phyloP scores from a whole-genome alignment of 2,113 vertebrate genomes.

The Penelope pileata region DNA sequence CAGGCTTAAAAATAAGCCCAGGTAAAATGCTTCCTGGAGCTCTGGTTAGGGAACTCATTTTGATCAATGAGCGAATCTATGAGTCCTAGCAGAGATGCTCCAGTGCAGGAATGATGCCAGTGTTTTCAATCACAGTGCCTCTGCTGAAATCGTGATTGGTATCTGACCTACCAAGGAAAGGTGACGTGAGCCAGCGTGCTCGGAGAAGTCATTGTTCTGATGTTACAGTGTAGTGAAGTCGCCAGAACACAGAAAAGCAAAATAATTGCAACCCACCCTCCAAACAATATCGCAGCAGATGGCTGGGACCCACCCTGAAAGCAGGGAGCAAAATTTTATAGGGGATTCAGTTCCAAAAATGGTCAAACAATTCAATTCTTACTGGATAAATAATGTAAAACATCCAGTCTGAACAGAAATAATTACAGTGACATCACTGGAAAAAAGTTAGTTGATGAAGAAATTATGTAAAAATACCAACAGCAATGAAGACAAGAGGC shows the following conservation, averaged over 20 bases:
- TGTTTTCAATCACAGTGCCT: not conserved
- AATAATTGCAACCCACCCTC: not conserved
- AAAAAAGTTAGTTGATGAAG: not conserved
- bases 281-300: not conserved
- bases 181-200: not conserved
- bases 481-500: not conserved
- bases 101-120: not conserved
- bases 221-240: not conserved
- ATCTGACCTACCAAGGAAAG: not conserved
- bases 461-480: not conserved
- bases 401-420: not conserved
- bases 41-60: not conserved
- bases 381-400: not conserved
- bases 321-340: not conserved
- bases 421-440: not conserved
- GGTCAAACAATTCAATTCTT: not conserved
- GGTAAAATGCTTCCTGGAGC: not conserved
- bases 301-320: not conserved
- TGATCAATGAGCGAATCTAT: slow-evolving; percentile 30
- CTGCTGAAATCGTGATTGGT: slow-evolving; percentile 5
- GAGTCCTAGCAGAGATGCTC: not conserved
- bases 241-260: not conserved
- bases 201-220: not conserved
- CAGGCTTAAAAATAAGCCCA: not conserved
- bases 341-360: not conserved